Evolutionary conservation across 2,113 vertebrate species (phyloP).

Genomic region (Coreoperca whiteheadi): DNA sequence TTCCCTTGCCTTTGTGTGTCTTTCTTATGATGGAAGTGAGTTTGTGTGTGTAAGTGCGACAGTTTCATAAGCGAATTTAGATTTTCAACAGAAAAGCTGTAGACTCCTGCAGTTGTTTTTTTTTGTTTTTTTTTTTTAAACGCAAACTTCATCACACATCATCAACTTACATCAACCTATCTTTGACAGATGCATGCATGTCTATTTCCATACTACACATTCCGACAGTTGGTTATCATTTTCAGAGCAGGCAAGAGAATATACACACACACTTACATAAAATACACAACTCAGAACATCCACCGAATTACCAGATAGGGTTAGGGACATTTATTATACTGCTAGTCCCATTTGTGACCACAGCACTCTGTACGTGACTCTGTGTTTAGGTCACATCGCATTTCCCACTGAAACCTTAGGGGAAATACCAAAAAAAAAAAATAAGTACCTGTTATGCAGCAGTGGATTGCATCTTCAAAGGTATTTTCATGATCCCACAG

Average conservation of each 20-base stretch:
- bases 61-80: not conserved
- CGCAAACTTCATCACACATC: constrained; percentile 6
- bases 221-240: not conserved
- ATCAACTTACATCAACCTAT: not conserved
- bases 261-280: not conserved
- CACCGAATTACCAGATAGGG: not conserved
- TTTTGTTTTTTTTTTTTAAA: not conserved
- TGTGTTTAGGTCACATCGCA: too few relatives aligned
- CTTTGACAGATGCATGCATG: not conserved
- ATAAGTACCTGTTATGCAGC: not conserved
- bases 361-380: not conserved
- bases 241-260: not conserved
- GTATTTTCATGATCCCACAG: too few relatives aligned
- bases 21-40: not conserved
- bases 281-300: not conserved
- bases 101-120: not conserved
- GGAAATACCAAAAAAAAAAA: not conserved
- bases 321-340: not conserved
- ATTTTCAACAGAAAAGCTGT: not conserved
- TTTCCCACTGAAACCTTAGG: not conserved
- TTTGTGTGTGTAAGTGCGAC: not conserved
- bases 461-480: not conserved
- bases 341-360: not conserved
- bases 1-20: not conserved
- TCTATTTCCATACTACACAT: constrained; percentile 3